These are phyloP conservation scores for Lepidochrysops patricia DNA, from an alignment of 2,888 invertebrate genomes.

Conservation along the genomic window DNA sequence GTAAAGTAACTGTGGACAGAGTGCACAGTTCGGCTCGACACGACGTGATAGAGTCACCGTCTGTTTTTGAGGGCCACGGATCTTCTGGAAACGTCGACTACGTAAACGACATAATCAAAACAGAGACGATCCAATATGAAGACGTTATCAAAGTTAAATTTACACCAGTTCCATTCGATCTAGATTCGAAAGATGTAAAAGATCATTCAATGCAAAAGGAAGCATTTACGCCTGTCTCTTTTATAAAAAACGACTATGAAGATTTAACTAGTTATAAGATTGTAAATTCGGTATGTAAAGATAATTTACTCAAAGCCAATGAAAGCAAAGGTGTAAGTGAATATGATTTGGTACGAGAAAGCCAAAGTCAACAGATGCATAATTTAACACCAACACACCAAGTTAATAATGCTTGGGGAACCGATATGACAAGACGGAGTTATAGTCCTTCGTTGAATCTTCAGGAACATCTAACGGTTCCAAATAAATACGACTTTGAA, in stretches of 20 bases:
- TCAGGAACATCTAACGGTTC: neutral
- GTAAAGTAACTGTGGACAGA: conserved; percentile 66
- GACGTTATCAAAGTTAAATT: conserved; percentile 63
- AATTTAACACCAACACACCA: neutral
- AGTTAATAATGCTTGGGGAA: neutral
- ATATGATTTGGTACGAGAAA: neutral
- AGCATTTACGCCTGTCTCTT: conserved; percentile 39
- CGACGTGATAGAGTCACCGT: conserved; percentile 59
- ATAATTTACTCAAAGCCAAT: conserved; percentile 31
- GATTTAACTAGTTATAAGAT: conserved; percentile 66
- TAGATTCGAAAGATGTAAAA: conserved; percentile 34
- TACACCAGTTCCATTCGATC: conserved; percentile 53
- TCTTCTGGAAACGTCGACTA: conserved; percentile 45
- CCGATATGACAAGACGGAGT: neutral
- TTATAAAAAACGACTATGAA: conserved; percentile 51
- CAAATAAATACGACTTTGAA: neutral
- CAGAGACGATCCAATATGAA: conserved; percentile 63
- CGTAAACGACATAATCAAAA: conserved; percentile 57
- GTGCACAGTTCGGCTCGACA: conserved; percentile 57
- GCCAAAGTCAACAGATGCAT: neutral
- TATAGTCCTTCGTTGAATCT: conserved; percentile 17
- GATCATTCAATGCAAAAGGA: neutral
- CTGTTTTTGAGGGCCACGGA: conserved; percentile 30
- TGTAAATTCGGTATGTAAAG: conserved; percentile 56
- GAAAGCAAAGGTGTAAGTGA: conserved; percentile 19